Conservation (phyloP, 2,888 invertebrate species). For the Bedellia somnulentella region DNA sequence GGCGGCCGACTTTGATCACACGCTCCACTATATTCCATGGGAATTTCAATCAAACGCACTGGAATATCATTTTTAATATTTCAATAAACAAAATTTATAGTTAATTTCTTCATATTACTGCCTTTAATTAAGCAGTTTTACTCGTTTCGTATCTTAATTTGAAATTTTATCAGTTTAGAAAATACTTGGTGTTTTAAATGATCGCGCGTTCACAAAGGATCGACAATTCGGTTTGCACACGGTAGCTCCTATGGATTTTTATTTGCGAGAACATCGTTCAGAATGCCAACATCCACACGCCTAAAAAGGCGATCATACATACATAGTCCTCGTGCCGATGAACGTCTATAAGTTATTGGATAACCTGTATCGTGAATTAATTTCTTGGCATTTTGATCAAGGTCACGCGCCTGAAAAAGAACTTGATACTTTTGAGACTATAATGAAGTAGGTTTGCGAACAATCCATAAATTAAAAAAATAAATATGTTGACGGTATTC, state of each 20-base stretch:
- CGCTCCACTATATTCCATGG: slow-evolving; percentile 36
- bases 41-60: too few species aligned
- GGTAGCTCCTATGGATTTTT: slow-evolving; percentile 32
- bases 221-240: slow-evolving; percentile 34
- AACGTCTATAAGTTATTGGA: slow-evolving; percentile 30
- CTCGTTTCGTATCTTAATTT: too few species aligned
- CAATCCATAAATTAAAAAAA: slow-evolving; percentile 36
- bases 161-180: too few species aligned
- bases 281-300: slow-evolving; percentile 30
- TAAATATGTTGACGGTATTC: slow-evolving; percentile 41
- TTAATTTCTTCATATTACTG: too few species aligned
- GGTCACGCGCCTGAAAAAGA: slow-evolving; percentile 24
- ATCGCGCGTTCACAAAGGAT: too few species aligned
- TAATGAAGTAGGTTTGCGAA: slow-evolving; percentile 32
- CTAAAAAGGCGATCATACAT: slow-evolving; percentile 39
- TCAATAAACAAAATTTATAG: too few species aligned
- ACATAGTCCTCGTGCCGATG: slow-evolving; percentile 30
- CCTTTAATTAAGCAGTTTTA: too few species aligned
- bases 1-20: slow-evolving; percentile 41
- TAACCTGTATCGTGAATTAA: slow-evolving; percentile 34
- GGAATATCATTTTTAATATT: too few species aligned
- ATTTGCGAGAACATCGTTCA: slow-evolving; percentile 28
- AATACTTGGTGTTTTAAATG: too few species aligned
- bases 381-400: slow-evolving; percentile 38
- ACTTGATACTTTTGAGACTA: slow-evolving; percentile 23